A percentile compares a stretch with the other conserved stretches of the same genome.
phyloP scores from a whole-genome alignment of 2,888 invertebrate genomes.

The Diplolepis rosae region DNA sequence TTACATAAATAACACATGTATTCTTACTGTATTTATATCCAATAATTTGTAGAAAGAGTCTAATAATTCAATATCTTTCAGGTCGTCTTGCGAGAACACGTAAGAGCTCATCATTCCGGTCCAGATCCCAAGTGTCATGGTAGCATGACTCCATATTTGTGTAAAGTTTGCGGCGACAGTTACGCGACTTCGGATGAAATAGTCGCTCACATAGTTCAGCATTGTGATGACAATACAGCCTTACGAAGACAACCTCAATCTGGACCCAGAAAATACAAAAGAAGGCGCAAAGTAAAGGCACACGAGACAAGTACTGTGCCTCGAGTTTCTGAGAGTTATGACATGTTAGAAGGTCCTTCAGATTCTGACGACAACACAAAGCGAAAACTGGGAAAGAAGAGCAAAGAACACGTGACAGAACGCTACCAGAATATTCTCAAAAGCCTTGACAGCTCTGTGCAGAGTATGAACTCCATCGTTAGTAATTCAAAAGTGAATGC shows the following conservation, averaged over 20 bases:
- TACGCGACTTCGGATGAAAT: slow-evolving; percentile 83
- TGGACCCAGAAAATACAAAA: slow-evolving; percentile 87
- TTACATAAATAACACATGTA: no score
- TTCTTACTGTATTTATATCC: no score
- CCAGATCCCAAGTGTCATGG: slow-evolving; percentile 81
- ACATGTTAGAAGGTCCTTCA: slow-evolving; percentile 61
- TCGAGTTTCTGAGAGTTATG: slow-evolving; percentile 63
- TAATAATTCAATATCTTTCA: slow-evolving; percentile 44
- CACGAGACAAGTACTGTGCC: slow-evolving; percentile 72
- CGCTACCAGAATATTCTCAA: slow-evolving; percentile 70
- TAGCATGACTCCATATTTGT: slow-evolving; percentile 81
- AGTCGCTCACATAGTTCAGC: slow-evolving; percentile 88
- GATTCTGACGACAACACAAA: slow-evolving; percentile 71
- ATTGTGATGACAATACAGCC: slow-evolving; percentile 90
- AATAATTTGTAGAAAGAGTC: no score
- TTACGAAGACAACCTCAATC: slow-evolving; percentile 86
- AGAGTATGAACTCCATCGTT: slow-evolving; percentile 73
- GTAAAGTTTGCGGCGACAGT: slow-evolving; percentile 84
- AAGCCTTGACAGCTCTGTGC: slow-evolving; percentile 69
- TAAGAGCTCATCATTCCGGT: slow-evolving; percentile 89
- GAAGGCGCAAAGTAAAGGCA: slow-evolving; percentile 84
- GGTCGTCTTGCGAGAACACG: slow-evolving; percentile 89
- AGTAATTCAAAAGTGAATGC: slow-evolving; percentile 71
- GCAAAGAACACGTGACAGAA: slow-evolving; percentile 65
- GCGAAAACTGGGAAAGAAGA: slow-evolving; percentile 66